Base-by-base conservation (phyloP, 2,113 vertebrate species). In the Phalacrocorax brasilianus region DNA sequence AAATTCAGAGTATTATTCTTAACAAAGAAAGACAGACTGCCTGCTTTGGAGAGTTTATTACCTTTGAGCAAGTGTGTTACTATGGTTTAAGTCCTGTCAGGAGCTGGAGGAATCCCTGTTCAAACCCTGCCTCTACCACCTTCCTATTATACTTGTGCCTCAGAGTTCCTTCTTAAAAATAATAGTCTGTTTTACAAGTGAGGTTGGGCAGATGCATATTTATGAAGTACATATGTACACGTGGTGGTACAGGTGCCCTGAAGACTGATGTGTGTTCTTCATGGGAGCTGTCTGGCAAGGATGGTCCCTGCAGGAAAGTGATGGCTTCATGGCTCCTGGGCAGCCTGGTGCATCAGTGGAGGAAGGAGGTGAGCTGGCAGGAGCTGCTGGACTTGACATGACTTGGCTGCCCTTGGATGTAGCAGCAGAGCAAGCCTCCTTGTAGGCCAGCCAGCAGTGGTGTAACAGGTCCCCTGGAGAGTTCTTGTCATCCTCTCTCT, bases 401-500 rank as follows among this genome's bases (percentile, higher is more conserved):
- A 75, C 40, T 65, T 90, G 75, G 44, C 67, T 90, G 74, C 74
- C 71, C 90, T 53, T 63, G 75, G 38, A 79, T 49, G 74, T 78
- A 85, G 27, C 53, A 94, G 63, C 68, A 88, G 62, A 91, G 65
- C 0, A 0, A 79, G 14, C 14, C 27, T 96, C 59, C 61, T 62
- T 40, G 33, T 27, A 83, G 92, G 49, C 33, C 74, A 88, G 85
- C 85, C 71, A 62, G 71, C 45, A 83, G 84, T 40, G 52, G 49
- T 73, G 53, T 96, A 91, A 87, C 91, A 74, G 80, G 63, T 61
- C 53, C 78, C 92, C 90, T 44, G 52, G 91, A 97, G 92, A 95
- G 24, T 88, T 92, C 75, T 68, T 85, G 45, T 94, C 75, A 45
- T 45, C 63, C 72, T 22, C 52, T 71, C 28, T 56, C 82, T 96